phyloP scores from a whole-genome alignment of 2,888 invertebrate genomes.

The Ornithoptera alexandrae region DNA sequence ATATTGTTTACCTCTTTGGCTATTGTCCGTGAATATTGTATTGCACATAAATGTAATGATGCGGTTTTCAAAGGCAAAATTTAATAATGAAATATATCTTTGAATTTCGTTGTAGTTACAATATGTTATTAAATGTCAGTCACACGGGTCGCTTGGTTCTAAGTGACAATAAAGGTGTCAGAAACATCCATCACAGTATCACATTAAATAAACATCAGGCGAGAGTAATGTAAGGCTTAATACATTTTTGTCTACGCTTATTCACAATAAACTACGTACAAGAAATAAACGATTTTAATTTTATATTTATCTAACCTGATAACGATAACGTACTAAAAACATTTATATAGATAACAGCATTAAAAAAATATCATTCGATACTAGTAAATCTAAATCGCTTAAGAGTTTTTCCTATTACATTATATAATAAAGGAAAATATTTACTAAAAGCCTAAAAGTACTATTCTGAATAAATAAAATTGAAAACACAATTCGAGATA shows the following conservation, averaged over 20 bases:
- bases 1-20: too few relatives aligned
- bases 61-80: neutral
- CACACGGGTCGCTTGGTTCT: conserved; percentile 2
- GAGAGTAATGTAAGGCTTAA: neutral
- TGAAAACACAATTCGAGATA: too few relatives aligned
- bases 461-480: too few relatives aligned
- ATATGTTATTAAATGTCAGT: neutral
- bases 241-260: neutral
- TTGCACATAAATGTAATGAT: neutral
- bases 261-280: neutral
- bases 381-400: too few relatives aligned
- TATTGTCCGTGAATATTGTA: neutral
- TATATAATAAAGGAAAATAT: too few relatives aligned
- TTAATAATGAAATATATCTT: neutral
- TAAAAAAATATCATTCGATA: too few relatives aligned
- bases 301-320: too few relatives aligned
- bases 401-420: too few relatives aligned
- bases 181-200: neutral
- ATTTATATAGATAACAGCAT: too few relatives aligned
- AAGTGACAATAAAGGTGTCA: conserved; percentile 3
- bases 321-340: too few relatives aligned
- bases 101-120: neutral
- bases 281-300: too few relatives aligned
- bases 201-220: neutral
- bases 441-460: too few relatives aligned